Evolutionary conservation across 2,113 vertebrate genomes (phyloP), one percentile per base, ranked within the genome.

Genomic region (Apteryx owenii): DNA sequence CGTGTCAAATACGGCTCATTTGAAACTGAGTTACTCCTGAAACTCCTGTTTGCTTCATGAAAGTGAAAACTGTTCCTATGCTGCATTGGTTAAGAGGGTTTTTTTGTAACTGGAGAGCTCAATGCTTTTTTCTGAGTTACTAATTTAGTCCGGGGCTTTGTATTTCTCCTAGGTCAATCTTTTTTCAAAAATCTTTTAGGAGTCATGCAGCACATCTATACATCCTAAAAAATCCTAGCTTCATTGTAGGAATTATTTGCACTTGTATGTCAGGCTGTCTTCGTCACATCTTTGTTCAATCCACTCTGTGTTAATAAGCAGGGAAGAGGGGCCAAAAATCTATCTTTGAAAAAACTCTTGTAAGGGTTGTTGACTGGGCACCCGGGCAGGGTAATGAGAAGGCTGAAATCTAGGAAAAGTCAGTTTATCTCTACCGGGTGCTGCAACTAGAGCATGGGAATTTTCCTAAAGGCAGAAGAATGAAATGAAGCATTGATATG

Each of bases 401-500:
- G 51, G 26, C 22, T 78, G 70, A 78, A 56, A 58, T 31, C 44
- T 51, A 84, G 69, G 70, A 86, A 90, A 84, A 89, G 81, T 38
- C 77, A 91, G 40, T 81, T 38, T 79, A 81, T 71, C 83, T 75
- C 36, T 17, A 50, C 54, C 28, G 81, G 38, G 75, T 82, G 62
- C 61, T 88, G 88, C 66, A 85, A 82, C n/a, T 28, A 50, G 51
- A 88, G 70, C 86, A 86, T 95, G 93, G 89, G 91, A 94, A 94
- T 92, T 95, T 92, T 96, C 81, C 84, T 91, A 88, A 69, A 85
- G 81, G 66, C 75, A 85, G 75, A 95, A 85, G 65, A 80, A 91
- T 76, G 51, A 95, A 97, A 96, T 16, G 44, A 88, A 88, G 91
- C 91, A 94, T 88, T 96, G 78, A 96, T 96, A 91, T 1, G 1